Evolutionary conservation across 2,113 vertebrate species (phyloP), one percentile per base, ranked within the genome.

Genomic region (Malurus alboscapulatus): DNA sequence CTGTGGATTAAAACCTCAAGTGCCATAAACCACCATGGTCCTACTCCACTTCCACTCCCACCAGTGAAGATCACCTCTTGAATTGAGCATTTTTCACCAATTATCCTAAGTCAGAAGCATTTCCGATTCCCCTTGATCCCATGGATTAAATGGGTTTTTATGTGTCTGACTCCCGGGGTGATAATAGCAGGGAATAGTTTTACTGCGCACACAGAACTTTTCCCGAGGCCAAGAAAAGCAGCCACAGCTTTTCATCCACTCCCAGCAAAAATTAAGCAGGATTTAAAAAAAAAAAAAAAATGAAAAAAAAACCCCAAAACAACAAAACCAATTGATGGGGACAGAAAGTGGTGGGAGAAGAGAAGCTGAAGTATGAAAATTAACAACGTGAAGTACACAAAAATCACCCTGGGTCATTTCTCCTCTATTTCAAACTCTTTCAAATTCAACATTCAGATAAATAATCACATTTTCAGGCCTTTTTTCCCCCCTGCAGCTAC

Each of bases 111-210:
- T 85, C 93, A 77, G 19, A 85, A 94, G 81, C 81, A 55, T 94
- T 94, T 92, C 93, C 67, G 6, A 76, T 24, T 83, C 91, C 74
- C 87, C 94, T 94, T 92, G 58, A 90, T 91, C 76, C 88, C 87
- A 26, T 24, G 93, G 89, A 76, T 83, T 59, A 96, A 91, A 84
- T 27, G 0, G 22, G 90, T 53, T 29, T 95, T 95, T 90, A 84
- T 93, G 76, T 95, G 96, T 85, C 20, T 88, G 76, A 90, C 84
- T 96, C 94, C 93, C 18, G n/a, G 92, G 93, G 95, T 94, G 93
- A 96, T 96, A 96, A 95, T 95, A 90, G 93, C 90, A 95, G 94
- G 94, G 92, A 95, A 55, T 7, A 93, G 78, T 93, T 96, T 94
- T 90, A 92, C 90, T 93, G 91, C 95, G 80, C 92, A 87, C 89